A percentile compares a stretch with the other conserved stretches of the same genome.
Conservation (phyloP, 2,113 vertebrate genomes). For the Corythoichthys haematopterus region DNA sequence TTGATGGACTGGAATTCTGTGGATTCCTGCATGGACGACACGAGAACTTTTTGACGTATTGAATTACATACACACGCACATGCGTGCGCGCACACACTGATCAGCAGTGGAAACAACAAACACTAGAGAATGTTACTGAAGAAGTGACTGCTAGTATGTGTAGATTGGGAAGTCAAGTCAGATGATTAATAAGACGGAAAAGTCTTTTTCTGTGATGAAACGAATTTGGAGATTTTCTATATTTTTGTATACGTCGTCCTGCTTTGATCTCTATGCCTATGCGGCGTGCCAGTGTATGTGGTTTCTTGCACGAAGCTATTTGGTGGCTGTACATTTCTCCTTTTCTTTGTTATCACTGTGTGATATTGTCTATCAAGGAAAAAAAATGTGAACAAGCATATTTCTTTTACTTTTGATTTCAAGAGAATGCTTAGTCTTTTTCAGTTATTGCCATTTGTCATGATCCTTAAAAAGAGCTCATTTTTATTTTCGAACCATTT, state of each 20-base stretch:
- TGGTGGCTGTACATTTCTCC: conserved; percentile 69
- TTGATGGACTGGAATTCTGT: conserved; percentile 33
- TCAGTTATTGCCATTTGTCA: conserved; percentile 54
- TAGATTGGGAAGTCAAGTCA: conserved; percentile 20
- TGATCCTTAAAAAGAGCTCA: conserved; percentile 33
- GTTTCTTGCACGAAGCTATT: conserved; percentile 74
- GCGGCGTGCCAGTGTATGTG: conserved; percentile 69
- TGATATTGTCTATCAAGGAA: conserved; percentile 72
- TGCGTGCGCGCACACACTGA: not conserved
- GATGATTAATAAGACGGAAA: conserved; percentile 29
- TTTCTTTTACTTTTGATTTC: conserved; percentile 42
- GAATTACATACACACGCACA: conserved; percentile 10
- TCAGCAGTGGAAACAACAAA: conserved; percentile 20
- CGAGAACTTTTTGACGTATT: conserved; percentile 27
- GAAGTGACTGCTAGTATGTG: conserved; percentile 36
- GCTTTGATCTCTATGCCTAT: conserved; percentile 69
- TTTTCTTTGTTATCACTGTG: conserved; percentile 74
- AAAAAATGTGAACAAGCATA: conserved; percentile 62
- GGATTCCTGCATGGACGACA: conserved; percentile 41
- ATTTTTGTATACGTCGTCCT: conserved; percentile 76
- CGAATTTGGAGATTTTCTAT: conserved; percentile 67
- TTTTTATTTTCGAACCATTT: conserved; percentile 3
- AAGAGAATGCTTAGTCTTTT: conserved; percentile 63
- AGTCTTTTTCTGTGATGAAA: conserved; percentile 46
- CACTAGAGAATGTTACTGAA: conserved; percentile 47